Conservation (phyloP, 2,113 vertebrate genomes). For the Dolichotis patagonum region DNA sequence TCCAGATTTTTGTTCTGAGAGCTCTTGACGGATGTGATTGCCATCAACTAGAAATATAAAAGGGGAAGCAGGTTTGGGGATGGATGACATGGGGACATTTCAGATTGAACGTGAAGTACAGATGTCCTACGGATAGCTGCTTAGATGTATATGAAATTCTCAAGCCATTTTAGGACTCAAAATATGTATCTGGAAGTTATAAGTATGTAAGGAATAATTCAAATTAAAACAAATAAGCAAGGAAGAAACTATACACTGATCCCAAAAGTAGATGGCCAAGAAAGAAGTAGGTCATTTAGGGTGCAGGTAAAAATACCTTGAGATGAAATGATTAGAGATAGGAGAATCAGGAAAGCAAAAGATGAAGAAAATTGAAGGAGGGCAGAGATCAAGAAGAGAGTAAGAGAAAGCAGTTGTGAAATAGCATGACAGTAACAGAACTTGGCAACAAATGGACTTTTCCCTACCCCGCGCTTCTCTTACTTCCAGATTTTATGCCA, state of each 20-base stretch:
- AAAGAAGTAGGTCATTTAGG: background rate
- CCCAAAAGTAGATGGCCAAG: background rate
- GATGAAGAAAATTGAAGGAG: background rate
- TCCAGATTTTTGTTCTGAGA: background rate
- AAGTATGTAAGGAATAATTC: background rate
- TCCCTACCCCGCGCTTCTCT: background rate
- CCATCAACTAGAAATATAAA: background rate
- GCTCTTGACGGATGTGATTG: background rate
- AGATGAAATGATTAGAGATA: constrained; percentile 8
- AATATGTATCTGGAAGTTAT: background rate
- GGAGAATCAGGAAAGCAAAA: background rate
- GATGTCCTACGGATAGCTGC: background rate
- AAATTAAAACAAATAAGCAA: background rate
- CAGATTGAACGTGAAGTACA: background rate
- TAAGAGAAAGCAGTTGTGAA: constrained; percentile 25
- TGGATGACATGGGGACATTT: background rate
- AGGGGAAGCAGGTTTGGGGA: background rate
- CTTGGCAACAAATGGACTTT: background rate
- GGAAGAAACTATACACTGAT: background rate
- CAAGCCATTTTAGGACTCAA: background rate
- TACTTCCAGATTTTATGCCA: background rate
- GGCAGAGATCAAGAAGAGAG: background rate
- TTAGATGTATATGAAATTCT: background rate
- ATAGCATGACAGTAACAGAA: background rate
- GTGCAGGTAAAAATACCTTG: background rate